phyloP scores from a whole-genome alignment of 2,888 invertebrate genomes.

The Microplitis deprimator region DNA sequence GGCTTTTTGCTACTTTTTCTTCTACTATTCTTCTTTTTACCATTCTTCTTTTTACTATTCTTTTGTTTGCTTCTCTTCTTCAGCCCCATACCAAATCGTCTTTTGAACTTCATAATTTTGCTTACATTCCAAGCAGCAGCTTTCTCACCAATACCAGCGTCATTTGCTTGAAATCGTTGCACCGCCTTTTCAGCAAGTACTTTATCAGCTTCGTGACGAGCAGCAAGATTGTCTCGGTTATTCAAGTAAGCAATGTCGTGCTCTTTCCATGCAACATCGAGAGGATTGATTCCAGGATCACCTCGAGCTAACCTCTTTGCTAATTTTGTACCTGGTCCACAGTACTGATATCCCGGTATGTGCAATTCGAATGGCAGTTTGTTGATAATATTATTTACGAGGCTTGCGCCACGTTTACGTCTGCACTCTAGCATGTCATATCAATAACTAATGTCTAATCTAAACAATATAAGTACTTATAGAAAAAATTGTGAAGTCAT shows the following conservation, averaged over 20 bases:
- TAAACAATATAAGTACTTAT: constrained; percentile 18
- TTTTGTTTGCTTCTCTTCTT: constrained; percentile 7
- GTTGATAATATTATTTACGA: constrained; percentile 27
- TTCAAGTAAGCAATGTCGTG: constrained; percentile 52
- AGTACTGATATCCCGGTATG: constrained; percentile 55
- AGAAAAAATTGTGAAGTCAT: too few species aligned
- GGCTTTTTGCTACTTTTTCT: too few species aligned
- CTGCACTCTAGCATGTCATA: constrained; percentile 44
- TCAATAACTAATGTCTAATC: constrained; percentile 45
- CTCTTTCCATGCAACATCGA: constrained; percentile 54
- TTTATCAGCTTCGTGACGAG: constrained; percentile 63
- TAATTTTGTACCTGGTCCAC: constrained; percentile 58
- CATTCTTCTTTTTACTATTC: neutral
- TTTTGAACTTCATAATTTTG: constrained; percentile 61
- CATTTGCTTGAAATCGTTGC: constrained; percentile 55
- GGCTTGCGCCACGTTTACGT: neutral
- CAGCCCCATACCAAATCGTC: constrained; percentile 56
- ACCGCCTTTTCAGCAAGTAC: constrained; percentile 59
- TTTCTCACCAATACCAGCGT: constrained; percentile 56
- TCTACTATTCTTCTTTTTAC: constrained; percentile 6
- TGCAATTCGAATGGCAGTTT: constrained; percentile 30
- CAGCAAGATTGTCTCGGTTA: constrained; percentile 43
- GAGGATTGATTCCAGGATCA: constrained; percentile 54
- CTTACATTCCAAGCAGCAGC: constrained; percentile 57
- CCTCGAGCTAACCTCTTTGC: constrained; percentile 52